phyloP scores from a whole-genome alignment of 2,113 vertebrate genomes.

The Theropithecus gelada region DNA sequence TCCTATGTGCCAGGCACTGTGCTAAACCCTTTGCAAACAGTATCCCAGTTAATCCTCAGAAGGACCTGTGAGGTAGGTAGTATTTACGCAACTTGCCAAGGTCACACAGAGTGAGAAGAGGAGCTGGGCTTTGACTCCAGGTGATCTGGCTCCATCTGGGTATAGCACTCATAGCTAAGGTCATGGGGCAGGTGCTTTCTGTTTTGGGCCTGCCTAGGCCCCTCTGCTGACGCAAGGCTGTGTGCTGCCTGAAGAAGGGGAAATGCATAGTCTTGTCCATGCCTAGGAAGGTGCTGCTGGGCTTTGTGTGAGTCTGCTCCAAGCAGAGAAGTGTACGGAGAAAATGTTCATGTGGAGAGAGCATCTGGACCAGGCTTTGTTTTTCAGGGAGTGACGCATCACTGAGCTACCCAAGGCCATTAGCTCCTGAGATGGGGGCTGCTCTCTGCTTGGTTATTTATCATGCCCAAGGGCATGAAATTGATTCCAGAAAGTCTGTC shows the following conservation, averaged over 20 bases:
- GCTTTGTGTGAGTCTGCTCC: background rate
- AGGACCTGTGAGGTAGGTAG: background rate
- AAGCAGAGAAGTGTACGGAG: background rate
- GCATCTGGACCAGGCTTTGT: background rate
- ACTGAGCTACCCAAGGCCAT: background rate
- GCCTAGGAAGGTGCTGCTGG: background rate
- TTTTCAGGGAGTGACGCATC: background rate
- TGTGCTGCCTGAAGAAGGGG: background rate
- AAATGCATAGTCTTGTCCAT: rapidly evolving
- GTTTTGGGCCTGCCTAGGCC: background rate
- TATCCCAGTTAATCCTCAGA: background rate
- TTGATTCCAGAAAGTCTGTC: conserved; percentile 50
- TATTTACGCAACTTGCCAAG: background rate
- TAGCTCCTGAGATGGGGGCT: background rate
- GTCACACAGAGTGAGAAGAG: background rate
- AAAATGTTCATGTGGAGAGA: background rate
- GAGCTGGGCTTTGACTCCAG: background rate
- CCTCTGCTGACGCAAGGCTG: background rate
- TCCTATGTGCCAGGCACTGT: background rate
- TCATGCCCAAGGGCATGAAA: conserved; percentile 42
- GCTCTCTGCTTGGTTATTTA: conserved; percentile 42
- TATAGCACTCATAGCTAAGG: background rate
- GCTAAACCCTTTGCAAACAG: background rate
- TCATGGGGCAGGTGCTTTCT: background rate
- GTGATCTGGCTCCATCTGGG: background rate